Evolutionary conservation across 2,113 vertebrate genomes (phyloP).

Genomic region (Sigmodon hispidus): DNA sequence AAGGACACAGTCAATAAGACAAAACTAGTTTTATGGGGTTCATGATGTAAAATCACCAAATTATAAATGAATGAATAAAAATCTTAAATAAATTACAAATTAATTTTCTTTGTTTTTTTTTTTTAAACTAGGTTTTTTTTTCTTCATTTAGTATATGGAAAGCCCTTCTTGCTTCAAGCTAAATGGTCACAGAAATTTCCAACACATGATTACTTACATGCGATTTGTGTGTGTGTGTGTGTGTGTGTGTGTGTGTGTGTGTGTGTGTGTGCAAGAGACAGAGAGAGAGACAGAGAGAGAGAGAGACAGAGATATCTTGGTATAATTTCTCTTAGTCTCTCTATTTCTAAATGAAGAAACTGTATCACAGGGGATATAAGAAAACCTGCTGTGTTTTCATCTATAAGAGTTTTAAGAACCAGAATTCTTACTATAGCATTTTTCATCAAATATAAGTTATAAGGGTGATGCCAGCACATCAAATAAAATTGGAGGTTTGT

Average conservation of each 20-base stretch:
- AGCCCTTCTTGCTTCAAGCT: not conserved
- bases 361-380: not conserved
- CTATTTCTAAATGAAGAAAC: not conserved
- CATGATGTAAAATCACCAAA: no score
- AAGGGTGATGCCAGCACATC: not conserved
- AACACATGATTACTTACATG: not conserved
- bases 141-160: not conserved
- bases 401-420: not conserved
- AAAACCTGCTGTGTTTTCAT: not conserved
- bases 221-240: not conserved
- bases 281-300: not conserved
- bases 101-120: not conserved
- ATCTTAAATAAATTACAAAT: not conserved
- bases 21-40: no score
- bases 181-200: not conserved
- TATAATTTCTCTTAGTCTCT: not conserved
- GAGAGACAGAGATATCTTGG: not conserved
- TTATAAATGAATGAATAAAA: no score
- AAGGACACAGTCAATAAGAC: no score
- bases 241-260: not conserved
- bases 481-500: not conserved
- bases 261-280: not conserved
- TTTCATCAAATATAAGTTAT: not conserved
- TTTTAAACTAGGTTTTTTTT: not conserved
- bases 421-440: not conserved